Base-by-base conservation (phyloP, 2,888 invertebrate genomes). In the Notocelia uddmanniana region DNA sequence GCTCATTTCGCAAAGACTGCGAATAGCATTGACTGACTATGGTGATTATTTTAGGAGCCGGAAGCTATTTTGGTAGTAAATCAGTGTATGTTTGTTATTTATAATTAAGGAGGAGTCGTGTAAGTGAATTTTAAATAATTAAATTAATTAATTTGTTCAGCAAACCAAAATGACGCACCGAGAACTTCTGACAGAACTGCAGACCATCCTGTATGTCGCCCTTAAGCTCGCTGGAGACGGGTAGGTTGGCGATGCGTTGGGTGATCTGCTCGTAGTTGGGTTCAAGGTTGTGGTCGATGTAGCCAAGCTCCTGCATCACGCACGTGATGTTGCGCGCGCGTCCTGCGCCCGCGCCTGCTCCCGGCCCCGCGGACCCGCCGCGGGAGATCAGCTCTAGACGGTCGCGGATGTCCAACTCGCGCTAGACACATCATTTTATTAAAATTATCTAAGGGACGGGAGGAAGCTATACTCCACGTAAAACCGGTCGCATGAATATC, bases 221-320 rank as follows among this genome's bases (percentile, higher is more conserved):
- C 82, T 95, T 95, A 52, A 96, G 88, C 77, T 96, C 96, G 10
- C 90, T 92, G 2, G 95, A 88, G 0, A 96, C 94, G 0, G 96
- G 95, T 19, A 96, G 85, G 78, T 94, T 94, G 78, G 89, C 92
- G 81, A 96, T 95, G 66, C 96, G 87, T 77, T 95, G 94, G 0
- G 94, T 93, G 81, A 96, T 96, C 84, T 94, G 95, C 41, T 93
- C 94, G 81, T 94, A 96, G 86, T 96, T 95, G 0, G 96, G 96
- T 79, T 96, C 96, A 78, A 96, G 87, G 82, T 95, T 95, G 75
- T 94, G 84, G 82, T 96, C 95, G 78, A 96, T 91, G 86, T 96
- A 96, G 66, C 96, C 96, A 0, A 96, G 91, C 81, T 96, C 96
- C 81, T 96, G 96, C 96, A 96, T 96, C 48, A 96, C 95, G 83